Evolutionary conservation across 1,140 invertebrate species (phyloP).

Genomic region (Portunus trituberculatus): DNA sequence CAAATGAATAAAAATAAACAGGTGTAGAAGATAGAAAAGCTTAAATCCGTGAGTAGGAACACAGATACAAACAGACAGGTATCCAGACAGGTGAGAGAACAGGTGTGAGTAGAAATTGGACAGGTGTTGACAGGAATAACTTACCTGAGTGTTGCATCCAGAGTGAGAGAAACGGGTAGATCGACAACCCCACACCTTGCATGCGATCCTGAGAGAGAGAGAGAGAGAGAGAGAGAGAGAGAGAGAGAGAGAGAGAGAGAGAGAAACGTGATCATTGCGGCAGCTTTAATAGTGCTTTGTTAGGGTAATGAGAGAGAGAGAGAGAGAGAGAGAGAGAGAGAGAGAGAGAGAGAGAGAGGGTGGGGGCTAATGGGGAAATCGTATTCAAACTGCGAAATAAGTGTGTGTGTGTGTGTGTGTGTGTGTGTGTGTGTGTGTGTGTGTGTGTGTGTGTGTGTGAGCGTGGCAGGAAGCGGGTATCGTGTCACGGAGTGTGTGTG

Average conservation of each 20-base stretch:
- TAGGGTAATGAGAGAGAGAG: too few relatives aligned
- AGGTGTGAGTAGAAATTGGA: neutral
- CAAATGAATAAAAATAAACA: too few relatives aligned
- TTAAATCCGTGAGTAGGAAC: too few relatives aligned
- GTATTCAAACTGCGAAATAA: too few relatives aligned
- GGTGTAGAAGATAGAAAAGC: too few relatives aligned
- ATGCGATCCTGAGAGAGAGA: slow-evolving; percentile 25
- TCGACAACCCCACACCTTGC: slow-evolving; percentile 29
- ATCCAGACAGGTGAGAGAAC: neutral
- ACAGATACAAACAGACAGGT: neutral
- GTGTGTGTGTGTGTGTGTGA: too few relatives aligned
- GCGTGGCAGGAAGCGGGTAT: too few relatives aligned
- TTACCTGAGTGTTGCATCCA: neutral
- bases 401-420: too few relatives aligned
- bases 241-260: slow-evolving; percentile 21
- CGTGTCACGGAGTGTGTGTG: too few relatives aligned
- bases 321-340: neutral
- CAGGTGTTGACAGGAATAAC: neutral
- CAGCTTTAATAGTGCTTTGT: too few relatives aligned
- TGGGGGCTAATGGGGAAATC: neutral
- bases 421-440: too few relatives aligned
- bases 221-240: slow-evolving; percentile 34
- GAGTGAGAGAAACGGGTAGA: neutral
- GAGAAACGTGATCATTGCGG: neutral
- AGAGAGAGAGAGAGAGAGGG: slow-evolving; percentile 2